Evolutionary conservation across 2,797 vertebrate genomes (phyloP).

Genomic region (Australoheros facetus): DNA sequence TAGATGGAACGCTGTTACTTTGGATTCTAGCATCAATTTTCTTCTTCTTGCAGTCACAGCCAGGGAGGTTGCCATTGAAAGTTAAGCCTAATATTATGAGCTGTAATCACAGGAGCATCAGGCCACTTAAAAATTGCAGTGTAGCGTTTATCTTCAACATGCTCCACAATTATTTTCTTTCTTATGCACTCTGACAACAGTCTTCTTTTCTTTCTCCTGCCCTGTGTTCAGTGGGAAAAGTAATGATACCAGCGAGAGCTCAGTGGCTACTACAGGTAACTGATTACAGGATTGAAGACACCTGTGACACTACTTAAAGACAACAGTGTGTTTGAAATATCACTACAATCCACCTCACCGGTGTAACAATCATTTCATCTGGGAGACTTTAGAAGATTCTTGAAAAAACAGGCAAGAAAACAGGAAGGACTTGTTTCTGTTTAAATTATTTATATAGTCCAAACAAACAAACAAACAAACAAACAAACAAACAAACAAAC

Average conservation of each 20-base stretch:
- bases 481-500: too few species aligned
- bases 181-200: neutral
- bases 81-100: neutral
- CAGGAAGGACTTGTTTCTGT: too few species aligned
- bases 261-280: neutral
- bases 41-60: neutral
- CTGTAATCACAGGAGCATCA: neutral
- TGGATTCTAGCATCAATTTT: neutral
- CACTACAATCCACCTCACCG: neutral
- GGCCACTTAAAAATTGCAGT: neutral
- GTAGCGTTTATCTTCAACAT: neutral
- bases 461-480: too few species aligned
- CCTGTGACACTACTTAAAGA: neutral
- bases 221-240: conserved; percentile 12
- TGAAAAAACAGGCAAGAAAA: neutral
- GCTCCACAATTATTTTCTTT: conserved; percentile 1
- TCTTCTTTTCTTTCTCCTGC: neutral
- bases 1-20: neutral
- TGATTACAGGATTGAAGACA: neutral
- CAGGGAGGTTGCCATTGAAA: neutral
- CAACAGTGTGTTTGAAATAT: neutral
- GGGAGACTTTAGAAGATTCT: neutral
- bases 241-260: neutral
- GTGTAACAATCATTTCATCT: neutral
- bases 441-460: neutral